These are phyloP conservation scores for Andrena haemorrhoa DNA, from an alignment of 2,888 invertebrate species.

Conservation along the genomic window DNA sequence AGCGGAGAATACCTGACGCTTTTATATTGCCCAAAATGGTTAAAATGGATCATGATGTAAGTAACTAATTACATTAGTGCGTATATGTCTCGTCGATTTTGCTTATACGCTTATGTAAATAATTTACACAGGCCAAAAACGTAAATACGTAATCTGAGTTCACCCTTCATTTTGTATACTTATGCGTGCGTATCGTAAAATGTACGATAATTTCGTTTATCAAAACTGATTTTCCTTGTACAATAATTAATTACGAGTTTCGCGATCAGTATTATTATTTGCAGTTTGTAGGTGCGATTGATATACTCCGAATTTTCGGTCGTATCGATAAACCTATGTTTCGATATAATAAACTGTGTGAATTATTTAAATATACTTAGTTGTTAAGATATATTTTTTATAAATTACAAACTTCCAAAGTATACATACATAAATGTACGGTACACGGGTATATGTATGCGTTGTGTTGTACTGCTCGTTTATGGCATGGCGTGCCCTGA, in stretches of 20 bases:
- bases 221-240: not conserved
- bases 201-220: not conserved
- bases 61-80: conserved; percentile 51
- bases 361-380: not conserved
- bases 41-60: conserved; percentile 83
- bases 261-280: too few species aligned
- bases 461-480: not conserved
- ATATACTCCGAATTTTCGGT: too few species aligned
- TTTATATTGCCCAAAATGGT: conserved; percentile 77
- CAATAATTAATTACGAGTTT: not conserved
- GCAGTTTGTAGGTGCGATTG: too few species aligned
- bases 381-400: not conserved
- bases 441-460: not conserved
- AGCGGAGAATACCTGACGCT: conserved; percentile 42
- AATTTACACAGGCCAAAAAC: not conserved
- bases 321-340: not conserved
- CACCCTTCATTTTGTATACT: conserved; percentile 6
- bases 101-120: not conserved
- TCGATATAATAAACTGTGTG: not conserved
- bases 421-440: not conserved
- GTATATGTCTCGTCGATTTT: too few species aligned
- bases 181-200: not conserved
- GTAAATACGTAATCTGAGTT: not conserved
- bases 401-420: not conserved
- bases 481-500: conserved; percentile 66